Conservation (phyloP, 2,888 invertebrate genomes). For the Ormyrus nitidulus region DNA sequence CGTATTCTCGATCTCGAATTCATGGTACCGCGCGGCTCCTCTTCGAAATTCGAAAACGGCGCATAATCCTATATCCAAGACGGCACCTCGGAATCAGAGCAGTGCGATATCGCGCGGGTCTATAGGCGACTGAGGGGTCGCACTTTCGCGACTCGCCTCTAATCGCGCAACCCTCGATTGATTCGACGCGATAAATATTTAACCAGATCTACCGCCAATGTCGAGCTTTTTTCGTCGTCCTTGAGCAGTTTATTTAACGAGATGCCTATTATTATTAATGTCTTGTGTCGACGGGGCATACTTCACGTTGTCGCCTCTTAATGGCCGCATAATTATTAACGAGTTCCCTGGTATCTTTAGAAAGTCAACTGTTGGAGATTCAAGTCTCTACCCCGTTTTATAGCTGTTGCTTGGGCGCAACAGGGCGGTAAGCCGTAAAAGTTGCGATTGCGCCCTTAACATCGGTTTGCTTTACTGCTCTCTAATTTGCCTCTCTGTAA, state of each 20-base stretch:
- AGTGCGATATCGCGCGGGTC: conserved; percentile 17
- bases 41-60: too few species aligned
- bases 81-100: too few species aligned
- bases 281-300: too few species aligned
- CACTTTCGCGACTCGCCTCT: conserved; percentile 45
- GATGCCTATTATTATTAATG: conserved; percentile 6
- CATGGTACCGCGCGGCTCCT: too few species aligned
- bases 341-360: too few species aligned
- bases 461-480: too few species aligned
- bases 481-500: too few species aligned
- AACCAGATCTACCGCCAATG: conserved; percentile 39
- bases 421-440: conserved; percentile 13
- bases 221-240: conserved; percentile 7
- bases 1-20: too few species aligned
- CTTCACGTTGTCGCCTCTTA: too few species aligned
- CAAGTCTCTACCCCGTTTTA: neutral
- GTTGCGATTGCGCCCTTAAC: neutral
- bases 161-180: conserved; percentile 60
- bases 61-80: too few species aligned
- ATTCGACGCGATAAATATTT: conserved; percentile 58
- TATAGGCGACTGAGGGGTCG: conserved; percentile 57
- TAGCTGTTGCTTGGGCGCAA: neutral
- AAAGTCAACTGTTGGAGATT: neutral
- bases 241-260: neutral
- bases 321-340: too few species aligned